Evolutionary conservation across 2,888 invertebrate species (phyloP).

Genomic region (Neoaliturus tenellus): DNA sequence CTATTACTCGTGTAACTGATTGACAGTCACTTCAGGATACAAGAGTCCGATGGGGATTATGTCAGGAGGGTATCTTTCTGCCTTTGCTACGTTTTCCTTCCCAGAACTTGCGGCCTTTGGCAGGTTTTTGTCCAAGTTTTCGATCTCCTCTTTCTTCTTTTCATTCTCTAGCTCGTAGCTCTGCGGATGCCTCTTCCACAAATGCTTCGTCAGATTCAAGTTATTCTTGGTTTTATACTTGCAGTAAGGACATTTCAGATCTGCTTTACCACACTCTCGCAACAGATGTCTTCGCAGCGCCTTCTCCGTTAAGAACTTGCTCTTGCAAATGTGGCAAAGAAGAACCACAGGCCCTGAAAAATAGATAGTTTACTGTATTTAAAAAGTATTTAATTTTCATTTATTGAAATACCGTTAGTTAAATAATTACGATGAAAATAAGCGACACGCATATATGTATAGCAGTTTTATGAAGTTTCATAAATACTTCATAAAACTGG

Average conservation of each 20-base stretch:
- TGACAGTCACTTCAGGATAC: neutral
- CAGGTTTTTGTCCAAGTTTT: neutral
- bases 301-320: neutral
- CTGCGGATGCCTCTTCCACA: neutral
- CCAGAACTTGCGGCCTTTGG: neutral
- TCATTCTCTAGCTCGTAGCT: neutral
- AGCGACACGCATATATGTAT: too few relatives aligned
- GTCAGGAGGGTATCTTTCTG: neutral
- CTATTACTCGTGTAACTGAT: neutral
- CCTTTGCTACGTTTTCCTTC: neutral
- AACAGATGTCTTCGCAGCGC: neutral
- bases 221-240: neutral
- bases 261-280: neutral
- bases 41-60: neutral
- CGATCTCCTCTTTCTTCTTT: neutral
- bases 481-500: too few relatives aligned
- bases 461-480: too few relatives aligned
- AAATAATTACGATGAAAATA: too few relatives aligned
- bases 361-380: too few relatives aligned
- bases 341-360: too few relatives aligned
- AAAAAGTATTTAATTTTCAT: too few relatives aligned
- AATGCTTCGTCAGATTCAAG: neutral
- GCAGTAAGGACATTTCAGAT: neutral
- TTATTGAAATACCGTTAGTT: too few relatives aligned
- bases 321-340: neutral